Evolutionary conservation across 2,888 invertebrate genomes (phyloP).

Genomic region (Matsumyia berberina): DNA sequence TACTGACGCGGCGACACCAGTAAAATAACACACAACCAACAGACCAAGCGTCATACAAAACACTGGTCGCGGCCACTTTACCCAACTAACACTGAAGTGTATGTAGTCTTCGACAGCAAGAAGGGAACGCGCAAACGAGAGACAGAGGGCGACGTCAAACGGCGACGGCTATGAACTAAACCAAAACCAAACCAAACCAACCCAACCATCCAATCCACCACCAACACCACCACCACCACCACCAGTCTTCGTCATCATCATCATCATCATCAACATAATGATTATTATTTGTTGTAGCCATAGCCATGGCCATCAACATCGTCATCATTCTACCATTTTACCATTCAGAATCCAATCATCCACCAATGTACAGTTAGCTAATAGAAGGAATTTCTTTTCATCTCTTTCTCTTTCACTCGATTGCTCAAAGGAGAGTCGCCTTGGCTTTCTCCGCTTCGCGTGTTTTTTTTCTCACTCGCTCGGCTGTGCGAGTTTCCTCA

Average conservation of each 20-base stretch:
- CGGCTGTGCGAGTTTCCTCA: too few species aligned
- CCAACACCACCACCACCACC: conserved; percentile 21
- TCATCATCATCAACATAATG: conserved; percentile 55
- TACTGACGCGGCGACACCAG: conserved; percentile 72
- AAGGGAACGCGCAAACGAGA: conserved; percentile 1
- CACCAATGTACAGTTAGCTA: conserved; percentile 74
- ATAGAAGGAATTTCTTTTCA: conserved; percentile 48
- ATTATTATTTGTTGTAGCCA: conserved; percentile 26
- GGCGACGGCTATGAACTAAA: not conserved
- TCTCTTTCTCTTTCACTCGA: conserved; percentile 10
- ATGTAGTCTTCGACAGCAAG: conserved; percentile 30
- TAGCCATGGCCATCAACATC: conserved; percentile 22
- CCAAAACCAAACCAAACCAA: not conserved
- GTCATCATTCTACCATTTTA: conserved; percentile 57
- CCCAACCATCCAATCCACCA: not conserved
- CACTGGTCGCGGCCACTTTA: conserved; percentile 62
- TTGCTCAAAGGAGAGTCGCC: not conserved
- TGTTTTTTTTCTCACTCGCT: conserved; percentile 19
- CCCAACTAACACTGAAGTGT: conserved; percentile 60
- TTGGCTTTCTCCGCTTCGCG: not conserved
- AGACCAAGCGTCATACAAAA: conserved; percentile 76
- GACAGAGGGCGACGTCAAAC: not conserved
- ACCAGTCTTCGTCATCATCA: conserved; percentile 57
- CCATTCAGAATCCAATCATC: conserved; percentile 69
- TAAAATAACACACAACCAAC: conserved; percentile 73